These are phyloP conservation scores for Xanthia icteritia DNA, from an alignment of 2,888 invertebrate genomes.

Conservation along the genomic window DNA sequence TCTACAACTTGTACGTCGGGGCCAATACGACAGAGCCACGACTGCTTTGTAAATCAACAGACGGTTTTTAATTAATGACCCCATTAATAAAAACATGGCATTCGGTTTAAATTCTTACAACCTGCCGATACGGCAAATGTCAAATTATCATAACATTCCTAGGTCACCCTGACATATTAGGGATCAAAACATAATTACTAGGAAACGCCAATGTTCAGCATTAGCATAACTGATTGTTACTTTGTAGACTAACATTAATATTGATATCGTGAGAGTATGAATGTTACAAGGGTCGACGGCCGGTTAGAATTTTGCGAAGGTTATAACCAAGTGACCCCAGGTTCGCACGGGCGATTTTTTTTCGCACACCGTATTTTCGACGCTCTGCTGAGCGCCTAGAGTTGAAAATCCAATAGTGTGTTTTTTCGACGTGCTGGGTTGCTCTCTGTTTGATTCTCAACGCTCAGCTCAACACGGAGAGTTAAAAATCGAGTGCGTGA, in stretches of 20 bases:
- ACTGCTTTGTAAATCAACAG: neutral
- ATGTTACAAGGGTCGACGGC: conserved; percentile 23
- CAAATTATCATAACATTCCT: conserved; percentile 40
- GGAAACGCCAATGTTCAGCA: conserved; percentile 44
- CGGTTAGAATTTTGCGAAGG: no score
- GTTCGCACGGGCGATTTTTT: no score
- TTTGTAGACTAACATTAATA: conserved; percentile 43
- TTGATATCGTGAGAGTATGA: conserved; percentile 20
- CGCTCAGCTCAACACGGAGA: no score
- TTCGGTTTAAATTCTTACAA: conserved; percentile 7
- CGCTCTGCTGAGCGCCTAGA: no score
- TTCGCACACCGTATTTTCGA: no score
- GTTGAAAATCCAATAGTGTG: no score
- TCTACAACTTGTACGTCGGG: no score
- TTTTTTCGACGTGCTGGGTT: no score
- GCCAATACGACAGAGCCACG: no score
- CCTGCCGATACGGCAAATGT: conserved; percentile 1
- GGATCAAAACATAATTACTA: conserved; percentile 37
- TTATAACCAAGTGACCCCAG: neutral
- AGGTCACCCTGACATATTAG: conserved; percentile 41
- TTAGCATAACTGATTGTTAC: conserved; percentile 63
- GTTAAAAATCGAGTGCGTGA: no score
- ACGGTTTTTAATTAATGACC: conserved; percentile 4
- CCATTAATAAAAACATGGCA: conserved; percentile 13
- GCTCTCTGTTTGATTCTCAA: no score